Percentiles rank a stretch among this genome's conserved stretches.
These are phyloP conservation scores for Dipus sagitta DNA, from an alignment of 2,797 vertebrate genomes.

Conservation along the genomic window DNA sequence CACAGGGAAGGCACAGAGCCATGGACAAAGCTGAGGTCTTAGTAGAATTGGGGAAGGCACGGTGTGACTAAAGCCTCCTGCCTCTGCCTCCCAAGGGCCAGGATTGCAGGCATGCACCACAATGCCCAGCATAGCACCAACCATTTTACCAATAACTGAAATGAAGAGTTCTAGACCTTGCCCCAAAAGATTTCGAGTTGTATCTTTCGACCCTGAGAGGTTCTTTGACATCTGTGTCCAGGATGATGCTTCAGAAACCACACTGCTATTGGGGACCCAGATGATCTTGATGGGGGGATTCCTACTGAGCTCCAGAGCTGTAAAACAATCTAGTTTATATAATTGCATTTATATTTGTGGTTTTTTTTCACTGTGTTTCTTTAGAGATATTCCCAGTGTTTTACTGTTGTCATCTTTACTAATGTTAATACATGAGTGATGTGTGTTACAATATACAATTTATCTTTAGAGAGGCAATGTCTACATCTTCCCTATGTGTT, in stretches of 20 bases:
- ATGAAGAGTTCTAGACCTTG: neutral
- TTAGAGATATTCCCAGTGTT: neutral
- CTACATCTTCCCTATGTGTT: slow-evolving; percentile 45
- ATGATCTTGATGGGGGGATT: neutral
- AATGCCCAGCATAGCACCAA: no score
- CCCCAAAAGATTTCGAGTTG: neutral
- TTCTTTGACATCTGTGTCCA: neutral
- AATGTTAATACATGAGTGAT: neutral
- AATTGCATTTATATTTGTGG: neutral
- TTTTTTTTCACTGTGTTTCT: neutral
- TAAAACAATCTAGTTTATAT: neutral
- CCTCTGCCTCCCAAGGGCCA: no score
- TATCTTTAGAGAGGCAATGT: neutral
- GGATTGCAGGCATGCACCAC: no score
- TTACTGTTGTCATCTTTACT: neutral
- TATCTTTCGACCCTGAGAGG: neutral
- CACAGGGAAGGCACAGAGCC: neutral
- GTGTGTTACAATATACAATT: neutral
- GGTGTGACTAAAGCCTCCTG: neutral
- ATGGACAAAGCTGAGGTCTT: neutral
- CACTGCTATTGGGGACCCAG: neutral
- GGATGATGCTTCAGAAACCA: neutral
- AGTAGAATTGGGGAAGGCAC: neutral
- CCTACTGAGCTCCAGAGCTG: neutral
- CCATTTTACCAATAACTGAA: no score